A percentile compares a stretch with the other conserved stretches of the same genome.
These are phyloP conservation scores for Cenopis cana DNA, from an alignment of 2,888 invertebrate genomes.

Conservation along the genomic window DNA sequence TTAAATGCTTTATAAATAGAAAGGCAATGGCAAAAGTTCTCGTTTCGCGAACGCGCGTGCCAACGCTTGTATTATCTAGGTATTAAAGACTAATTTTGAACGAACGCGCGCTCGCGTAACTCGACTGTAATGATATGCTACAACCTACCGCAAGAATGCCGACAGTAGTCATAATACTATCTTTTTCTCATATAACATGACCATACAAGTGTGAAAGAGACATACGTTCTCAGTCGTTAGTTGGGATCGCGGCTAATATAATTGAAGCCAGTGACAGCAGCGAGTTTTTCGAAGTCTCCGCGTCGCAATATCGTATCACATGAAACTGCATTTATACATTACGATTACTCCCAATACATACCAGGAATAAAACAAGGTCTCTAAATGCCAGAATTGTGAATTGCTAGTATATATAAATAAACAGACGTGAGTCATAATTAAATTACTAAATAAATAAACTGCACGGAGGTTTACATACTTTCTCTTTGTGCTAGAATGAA, in stretches of 20 bases:
- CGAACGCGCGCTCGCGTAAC: background rate
- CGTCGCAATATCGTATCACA: slow-evolving; percentile 6
- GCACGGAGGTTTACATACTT: background rate
- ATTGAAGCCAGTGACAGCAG: slow-evolving; percentile 36
- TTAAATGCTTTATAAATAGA: slow-evolving; percentile 41
- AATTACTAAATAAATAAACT: background rate
- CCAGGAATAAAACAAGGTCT: background rate
- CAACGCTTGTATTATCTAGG: background rate
- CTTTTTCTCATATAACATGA: background rate
- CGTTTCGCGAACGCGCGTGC: slow-evolving; percentile 2
- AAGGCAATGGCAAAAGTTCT: slow-evolving; percentile 27
- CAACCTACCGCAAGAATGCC: background rate
- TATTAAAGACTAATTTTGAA: slow-evolving; percentile 12
- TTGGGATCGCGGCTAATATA: slow-evolving; percentile 20
- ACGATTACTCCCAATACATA: background rate
- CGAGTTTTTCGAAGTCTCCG: background rate
- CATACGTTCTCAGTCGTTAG: background rate
- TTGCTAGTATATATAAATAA: too few relatives aligned
- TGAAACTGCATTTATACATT: background rate
- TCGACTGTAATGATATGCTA: slow-evolving; percentile 3
- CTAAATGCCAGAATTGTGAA: background rate
- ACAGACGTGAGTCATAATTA: background rate
- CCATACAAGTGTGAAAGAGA: background rate
- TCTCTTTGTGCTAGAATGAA: slow-evolving; percentile 1
- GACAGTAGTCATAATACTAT: background rate